A percentile compares a stretch with the other conserved stretches of the same genome.
phyloP scores from a whole-genome alignment of 2,113 vertebrate genomes.

The Falcunculus frontatus region DNA sequence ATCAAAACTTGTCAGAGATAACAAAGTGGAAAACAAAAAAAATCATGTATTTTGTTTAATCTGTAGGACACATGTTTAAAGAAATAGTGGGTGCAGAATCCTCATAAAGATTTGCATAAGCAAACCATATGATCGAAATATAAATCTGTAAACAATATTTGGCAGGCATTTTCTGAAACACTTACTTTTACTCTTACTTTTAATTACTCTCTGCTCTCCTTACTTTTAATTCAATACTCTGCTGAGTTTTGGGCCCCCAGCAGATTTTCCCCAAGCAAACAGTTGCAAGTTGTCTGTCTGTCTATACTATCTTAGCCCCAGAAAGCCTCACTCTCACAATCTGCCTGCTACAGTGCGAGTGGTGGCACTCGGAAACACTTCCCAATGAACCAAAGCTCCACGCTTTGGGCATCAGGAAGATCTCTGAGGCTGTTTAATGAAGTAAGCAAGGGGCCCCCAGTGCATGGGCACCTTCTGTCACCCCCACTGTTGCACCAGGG shows the following conservation, averaged over 20 bases:
- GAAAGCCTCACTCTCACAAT: background rate
- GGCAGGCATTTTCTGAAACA: background rate
- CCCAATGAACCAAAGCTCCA: background rate
- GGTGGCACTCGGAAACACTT: background rate
- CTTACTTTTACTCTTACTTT: no score
- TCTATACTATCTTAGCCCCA: rapidly evolving
- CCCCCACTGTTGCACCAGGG: background rate
- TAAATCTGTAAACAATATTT: background rate
- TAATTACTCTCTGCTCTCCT: no score
- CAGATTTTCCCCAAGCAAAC: background rate
- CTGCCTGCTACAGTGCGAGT: background rate
- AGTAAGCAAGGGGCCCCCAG: background rate
- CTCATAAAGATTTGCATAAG: background rate
- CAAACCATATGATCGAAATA: background rate
- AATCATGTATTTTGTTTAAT: background rate
- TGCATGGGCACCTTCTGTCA: background rate
- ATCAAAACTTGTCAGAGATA: background rate
- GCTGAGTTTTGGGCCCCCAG: background rate
- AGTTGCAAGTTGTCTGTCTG: background rate
- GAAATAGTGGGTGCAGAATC: background rate
- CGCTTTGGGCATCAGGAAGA: background rate
- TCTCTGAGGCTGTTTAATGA: background rate
- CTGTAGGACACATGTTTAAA: background rate
- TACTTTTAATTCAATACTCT: background rate
- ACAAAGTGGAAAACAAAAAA: background rate